These are phyloP conservation scores for Lepidochitona cinerea DNA, from an alignment of 2,888 invertebrate genomes.

Conservation along the genomic window DNA sequence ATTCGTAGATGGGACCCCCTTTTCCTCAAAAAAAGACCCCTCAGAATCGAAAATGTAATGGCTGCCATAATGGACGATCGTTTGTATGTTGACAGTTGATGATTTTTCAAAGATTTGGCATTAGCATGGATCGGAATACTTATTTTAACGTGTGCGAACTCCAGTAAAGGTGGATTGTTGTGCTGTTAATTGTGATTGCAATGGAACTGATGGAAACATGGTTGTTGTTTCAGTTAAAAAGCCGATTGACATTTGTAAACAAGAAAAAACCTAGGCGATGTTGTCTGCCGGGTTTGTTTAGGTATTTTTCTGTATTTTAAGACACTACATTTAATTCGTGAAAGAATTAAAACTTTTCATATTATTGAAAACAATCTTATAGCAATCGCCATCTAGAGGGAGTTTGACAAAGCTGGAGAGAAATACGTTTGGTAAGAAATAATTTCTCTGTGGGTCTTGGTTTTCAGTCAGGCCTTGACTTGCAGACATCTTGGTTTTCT, in stretches of 20 bases:
- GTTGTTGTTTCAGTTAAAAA: neutral
- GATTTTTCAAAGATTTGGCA: neutral
- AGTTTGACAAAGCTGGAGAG: no score
- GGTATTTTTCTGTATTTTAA: neutral
- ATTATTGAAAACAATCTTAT: no score
- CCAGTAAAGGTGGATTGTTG: neutral
- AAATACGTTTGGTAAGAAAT: no score
- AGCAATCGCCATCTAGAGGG: no score
- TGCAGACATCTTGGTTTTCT: no score
- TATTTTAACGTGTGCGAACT: neutral
- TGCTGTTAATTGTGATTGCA: neutral
- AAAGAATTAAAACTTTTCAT: no score
- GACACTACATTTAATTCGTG: neutral
- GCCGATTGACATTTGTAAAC: neutral
- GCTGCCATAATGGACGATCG: slow-evolving; percentile 50
- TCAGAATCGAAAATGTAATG: slow-evolving; percentile 51
- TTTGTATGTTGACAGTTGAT: neutral
- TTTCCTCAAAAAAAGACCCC: slow-evolving; percentile 30
- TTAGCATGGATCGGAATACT: neutral
- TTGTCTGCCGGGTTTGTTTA: neutral
- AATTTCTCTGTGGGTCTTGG: no score
- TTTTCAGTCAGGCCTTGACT: no score
- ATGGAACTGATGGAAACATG: neutral
- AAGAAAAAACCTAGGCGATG: neutral
- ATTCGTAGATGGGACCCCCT: slow-evolving; percentile 39